A percentile compares a stretch with the other conserved stretches of the same genome.
phyloP scores from a whole-genome alignment of 2,113 vertebrate species.

The Theristicus caerulescens region DNA sequence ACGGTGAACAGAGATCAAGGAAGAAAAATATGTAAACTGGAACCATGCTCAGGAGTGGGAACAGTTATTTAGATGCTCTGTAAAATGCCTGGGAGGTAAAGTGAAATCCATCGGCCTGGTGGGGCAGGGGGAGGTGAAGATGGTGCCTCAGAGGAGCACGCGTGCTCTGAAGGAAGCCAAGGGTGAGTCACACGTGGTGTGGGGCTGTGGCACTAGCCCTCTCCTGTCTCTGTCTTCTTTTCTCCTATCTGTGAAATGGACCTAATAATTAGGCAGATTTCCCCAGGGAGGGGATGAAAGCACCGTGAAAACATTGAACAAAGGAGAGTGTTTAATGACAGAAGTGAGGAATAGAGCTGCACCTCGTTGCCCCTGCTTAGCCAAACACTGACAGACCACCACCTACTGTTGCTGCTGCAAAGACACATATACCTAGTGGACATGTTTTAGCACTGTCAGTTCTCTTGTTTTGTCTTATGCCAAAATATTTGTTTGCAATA shows the following conservation, averaged over 20 bases:
- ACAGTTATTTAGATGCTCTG: neutral
- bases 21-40: neutral
- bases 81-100: neutral
- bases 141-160: rapidly evolving
- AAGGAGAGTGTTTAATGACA: neutral
- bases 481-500: neutral
- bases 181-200: rapidly evolving
- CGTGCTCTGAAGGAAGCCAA: neutral
- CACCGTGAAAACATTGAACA: neutral
- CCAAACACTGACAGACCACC: neutral
- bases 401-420: rapidly evolving
- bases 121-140: neutral
- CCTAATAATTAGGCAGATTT: neutral
- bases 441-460: rapidly evolving
- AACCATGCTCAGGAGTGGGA: neutral
- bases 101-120: neutral
- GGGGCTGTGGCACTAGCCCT: neutral
- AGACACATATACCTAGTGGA: neutral
- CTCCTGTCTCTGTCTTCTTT: neutral
- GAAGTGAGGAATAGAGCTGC: neutral
- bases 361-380: neutral
- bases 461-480: neutral
- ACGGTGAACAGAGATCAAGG: neutral
- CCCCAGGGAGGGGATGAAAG: neutral
- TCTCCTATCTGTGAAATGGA: neutral